Evolutionary conservation across 2,888 invertebrate species (phyloP).

Genomic region (Nomada hirtipes): DNA sequence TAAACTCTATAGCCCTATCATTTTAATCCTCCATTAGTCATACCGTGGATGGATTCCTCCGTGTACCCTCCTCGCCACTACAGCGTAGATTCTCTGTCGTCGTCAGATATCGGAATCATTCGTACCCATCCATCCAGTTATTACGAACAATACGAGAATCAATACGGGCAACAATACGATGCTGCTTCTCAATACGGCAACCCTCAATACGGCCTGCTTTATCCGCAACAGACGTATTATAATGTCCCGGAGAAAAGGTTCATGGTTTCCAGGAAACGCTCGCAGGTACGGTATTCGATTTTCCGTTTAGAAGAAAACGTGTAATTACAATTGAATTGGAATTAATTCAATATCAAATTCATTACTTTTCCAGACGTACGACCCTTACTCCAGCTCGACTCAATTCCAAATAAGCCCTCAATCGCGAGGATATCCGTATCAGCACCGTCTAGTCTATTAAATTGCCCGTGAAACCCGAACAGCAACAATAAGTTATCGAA

Average conservation of each 20-base stretch:
- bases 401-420: constrained; percentile 77
- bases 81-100: constrained; percentile 65
- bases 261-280: constrained; percentile 80
- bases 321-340: too few relatives aligned
- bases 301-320: too few relatives aligned
- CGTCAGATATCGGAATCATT: constrained; percentile 75
- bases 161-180: constrained; percentile 74
- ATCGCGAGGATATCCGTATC: constrained; percentile 77
- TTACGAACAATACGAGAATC: constrained; percentile 76
- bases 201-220: constrained; percentile 70
- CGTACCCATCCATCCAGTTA: constrained; percentile 75
- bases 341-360: not conserved
- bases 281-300: constrained; percentile 72
- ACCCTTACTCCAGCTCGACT: constrained; percentile 73
- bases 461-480: not conserved
- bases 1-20: not conserved
- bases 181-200: constrained; percentile 74
- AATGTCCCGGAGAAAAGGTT: constrained; percentile 80
- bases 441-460: constrained; percentile 78
- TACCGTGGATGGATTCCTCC: constrained; percentile 77
- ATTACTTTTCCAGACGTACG: constrained; percentile 73
- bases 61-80: constrained; percentile 75
- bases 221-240: constrained; percentile 75
- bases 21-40: constrained; percentile 62
- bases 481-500: not conserved